A percentile compares a stretch with the other conserved stretches of the same genome.
Conservation (phyloP, 2,888 invertebrate genomes). For the Pseudanteris insignis region DNA sequence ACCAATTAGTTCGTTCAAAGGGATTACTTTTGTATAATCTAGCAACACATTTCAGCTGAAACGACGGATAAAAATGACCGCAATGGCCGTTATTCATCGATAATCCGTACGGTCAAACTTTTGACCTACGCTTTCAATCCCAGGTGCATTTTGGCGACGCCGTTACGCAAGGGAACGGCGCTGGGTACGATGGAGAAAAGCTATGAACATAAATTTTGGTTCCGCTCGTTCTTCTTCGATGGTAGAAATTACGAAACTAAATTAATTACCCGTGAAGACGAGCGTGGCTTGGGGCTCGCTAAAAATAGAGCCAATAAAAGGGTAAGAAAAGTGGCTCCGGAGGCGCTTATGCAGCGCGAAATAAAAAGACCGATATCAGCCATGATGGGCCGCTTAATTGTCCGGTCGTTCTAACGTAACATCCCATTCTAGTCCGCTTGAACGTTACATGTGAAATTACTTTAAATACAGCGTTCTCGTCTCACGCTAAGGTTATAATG, state of each 20-base stretch:
- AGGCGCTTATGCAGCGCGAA: constrained; percentile 48
- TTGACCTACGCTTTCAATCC: constrained; percentile 29
- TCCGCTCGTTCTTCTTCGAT: constrained; percentile 50
- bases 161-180: neutral
- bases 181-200: constrained; percentile 29
- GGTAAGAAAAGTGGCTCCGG: constrained; percentile 32
- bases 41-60: constrained; percentile 11
- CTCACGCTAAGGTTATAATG: too few relatives aligned
- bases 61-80: constrained; percentile 16
- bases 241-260: constrained; percentile 59
- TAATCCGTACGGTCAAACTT: constrained; percentile 34
- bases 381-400: too few relatives aligned
- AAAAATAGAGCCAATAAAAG: constrained; percentile 47
- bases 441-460: too few relatives aligned
- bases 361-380: constrained; percentile 39
- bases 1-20: too few relatives aligned
- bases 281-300: constrained; percentile 33
- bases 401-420: constrained; percentile 43
- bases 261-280: constrained; percentile 59
- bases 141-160: constrained; percentile 6
- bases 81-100: constrained; percentile 32
- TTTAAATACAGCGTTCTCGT: too few relatives aligned
- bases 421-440: too few relatives aligned
- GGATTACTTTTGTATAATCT: too few relatives aligned
- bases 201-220: constrained; percentile 44